Evolutionary conservation across 2,888 invertebrate species (phyloP).

Genomic region (Eupithecia pulchellata): DNA sequence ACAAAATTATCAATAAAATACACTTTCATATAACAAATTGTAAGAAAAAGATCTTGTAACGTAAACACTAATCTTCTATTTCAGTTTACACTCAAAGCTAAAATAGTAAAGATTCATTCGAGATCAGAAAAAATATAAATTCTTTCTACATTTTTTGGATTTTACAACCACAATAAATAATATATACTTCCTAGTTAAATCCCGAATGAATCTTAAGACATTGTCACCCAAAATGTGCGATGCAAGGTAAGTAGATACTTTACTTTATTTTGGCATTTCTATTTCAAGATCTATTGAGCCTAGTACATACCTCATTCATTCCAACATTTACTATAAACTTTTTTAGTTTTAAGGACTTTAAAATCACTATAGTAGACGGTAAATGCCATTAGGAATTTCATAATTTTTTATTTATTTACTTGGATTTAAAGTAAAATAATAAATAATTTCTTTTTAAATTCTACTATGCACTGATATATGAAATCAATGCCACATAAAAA

Average conservation of each 20-base stretch:
- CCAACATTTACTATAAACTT: conserved; percentile 72
- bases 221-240: conserved; percentile 67
- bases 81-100: conserved; percentile 25
- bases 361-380: conserved; percentile 82
- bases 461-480: conserved; percentile 53
- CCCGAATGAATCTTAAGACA: conserved; percentile 59
- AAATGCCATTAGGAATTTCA: conserved; percentile 83
- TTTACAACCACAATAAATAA: conserved; percentile 34
- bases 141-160: conserved; percentile 38
- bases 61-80: conserved; percentile 15
- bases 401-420: conserved; percentile 45
- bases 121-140: conserved; percentile 44
- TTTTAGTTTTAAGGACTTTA: conserved; percentile 73
- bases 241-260: conserved; percentile 53
- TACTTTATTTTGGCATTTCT: conserved; percentile 72
- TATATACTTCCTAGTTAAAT: conserved; percentile 32
- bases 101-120: conserved; percentile 48
- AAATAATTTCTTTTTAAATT: conserved; percentile 24
- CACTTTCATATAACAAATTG: conserved; percentile 72
- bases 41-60: conserved; percentile 41
- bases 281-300: conserved; percentile 45
- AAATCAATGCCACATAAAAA: conserved; percentile 51
- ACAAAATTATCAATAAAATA: conserved; percentile 82
- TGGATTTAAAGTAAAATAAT: conserved; percentile 48
- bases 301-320: conserved; percentile 47